A percentile compares a stretch with the other conserved stretches of the same genome.
Conservation (phyloP, 35 echinoderm and acorn worm genomes). For the Stichopus chloronotus region DNA sequence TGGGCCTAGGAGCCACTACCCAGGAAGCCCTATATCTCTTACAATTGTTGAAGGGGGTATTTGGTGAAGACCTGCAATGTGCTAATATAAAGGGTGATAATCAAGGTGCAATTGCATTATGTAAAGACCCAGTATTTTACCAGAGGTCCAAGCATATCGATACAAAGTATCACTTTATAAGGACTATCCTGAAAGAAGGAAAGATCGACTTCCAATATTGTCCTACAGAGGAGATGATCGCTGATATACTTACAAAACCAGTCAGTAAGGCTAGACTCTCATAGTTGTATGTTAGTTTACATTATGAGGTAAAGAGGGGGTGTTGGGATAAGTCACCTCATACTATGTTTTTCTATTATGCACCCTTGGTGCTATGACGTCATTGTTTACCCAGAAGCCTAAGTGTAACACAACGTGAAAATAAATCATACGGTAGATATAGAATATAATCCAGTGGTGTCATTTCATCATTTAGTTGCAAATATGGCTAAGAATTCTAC, state of each 20-base stretch:
- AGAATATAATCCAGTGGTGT: too few relatives aligned
- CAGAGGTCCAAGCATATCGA: constrained; percentile 59
- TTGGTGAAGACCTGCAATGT: not conserved
- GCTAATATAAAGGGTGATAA: constrained; percentile 48
- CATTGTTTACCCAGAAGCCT: too few relatives aligned
- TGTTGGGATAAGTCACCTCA: not conserved
- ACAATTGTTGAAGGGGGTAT: constrained; percentile 6
- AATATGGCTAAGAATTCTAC: too few relatives aligned
- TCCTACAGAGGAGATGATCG: constrained; percentile 31
- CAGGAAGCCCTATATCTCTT: constrained; percentile 17
- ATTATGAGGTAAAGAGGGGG: not conserved
- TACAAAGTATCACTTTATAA: constrained; percentile 44
- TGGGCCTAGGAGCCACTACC: constrained; percentile 30
- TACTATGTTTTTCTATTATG: not conserved
- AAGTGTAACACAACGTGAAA: too few relatives aligned
- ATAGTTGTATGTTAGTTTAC: not conserved
- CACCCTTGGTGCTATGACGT: too few relatives aligned
- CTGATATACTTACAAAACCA: not conserved
- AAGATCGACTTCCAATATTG: constrained; percentile 38
- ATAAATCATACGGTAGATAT: too few relatives aligned
- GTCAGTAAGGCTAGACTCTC: not conserved
- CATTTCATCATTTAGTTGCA: too few relatives aligned
- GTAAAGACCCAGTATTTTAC: constrained; percentile 17
- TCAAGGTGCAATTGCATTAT: constrained; percentile 39
- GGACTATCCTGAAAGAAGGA: constrained; percentile 2